phyloP scores from a whole-genome alignment of 2,797 vertebrate species.

The Poecilia wingei region DNA sequence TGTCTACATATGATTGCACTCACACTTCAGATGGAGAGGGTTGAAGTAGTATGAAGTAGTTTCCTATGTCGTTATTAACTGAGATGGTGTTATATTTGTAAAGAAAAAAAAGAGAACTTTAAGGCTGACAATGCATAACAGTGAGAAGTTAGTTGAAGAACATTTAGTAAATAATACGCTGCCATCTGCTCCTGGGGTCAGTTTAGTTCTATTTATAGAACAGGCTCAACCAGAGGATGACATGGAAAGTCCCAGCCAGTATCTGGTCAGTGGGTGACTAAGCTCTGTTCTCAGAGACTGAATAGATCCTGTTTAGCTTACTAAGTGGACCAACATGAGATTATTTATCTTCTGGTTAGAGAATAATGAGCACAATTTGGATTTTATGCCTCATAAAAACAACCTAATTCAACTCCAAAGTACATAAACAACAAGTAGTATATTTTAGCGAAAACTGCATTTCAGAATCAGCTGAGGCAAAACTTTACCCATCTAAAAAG shows the following conservation, averaged over 20 bases:
- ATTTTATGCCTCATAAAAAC: background rate
- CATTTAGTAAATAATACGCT: slow-evolving; percentile 11
- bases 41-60: slow-evolving; percentile 8
- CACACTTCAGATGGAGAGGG: background rate
- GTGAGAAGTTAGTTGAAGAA: slow-evolving; percentile 21
- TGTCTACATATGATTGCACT: slow-evolving; percentile 6
- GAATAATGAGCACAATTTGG: background rate
- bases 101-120: slow-evolving; percentile 1
- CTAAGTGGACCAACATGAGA: slow-evolving; percentile 20
- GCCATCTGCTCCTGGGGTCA: slow-evolving; percentile 32
- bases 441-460: background rate
- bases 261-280: slow-evolving; percentile 43
- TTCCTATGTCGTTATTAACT: background rate
- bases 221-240: slow-evolving; percentile 32
- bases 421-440: background rate
- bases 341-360: background rate
- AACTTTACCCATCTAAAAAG: background rate
- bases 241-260: slow-evolving; percentile 73
- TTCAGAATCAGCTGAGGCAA: background rate
- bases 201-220: slow-evolving; percentile 60
- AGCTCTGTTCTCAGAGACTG: slow-evolving; percentile 27
- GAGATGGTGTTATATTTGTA: background rate
- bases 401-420: background rate
- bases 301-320: slow-evolving; percentile 24
- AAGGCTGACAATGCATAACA: slow-evolving; percentile 3